Evolutionary conservation across 2,888 invertebrate species (phyloP).

Genomic region (Gymnocheta viridis): DNA sequence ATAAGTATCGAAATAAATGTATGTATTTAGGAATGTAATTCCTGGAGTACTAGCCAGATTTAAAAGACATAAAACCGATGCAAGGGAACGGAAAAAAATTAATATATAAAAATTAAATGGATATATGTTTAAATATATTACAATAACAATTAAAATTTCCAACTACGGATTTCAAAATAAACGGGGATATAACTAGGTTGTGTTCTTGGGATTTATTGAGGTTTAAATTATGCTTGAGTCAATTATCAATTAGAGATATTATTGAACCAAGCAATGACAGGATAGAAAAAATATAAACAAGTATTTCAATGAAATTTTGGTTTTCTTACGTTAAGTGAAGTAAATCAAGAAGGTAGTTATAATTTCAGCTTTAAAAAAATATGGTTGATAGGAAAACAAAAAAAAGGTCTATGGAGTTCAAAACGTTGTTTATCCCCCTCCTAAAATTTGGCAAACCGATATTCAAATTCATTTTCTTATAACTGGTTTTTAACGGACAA

Average conservation of each 20-base stretch:
- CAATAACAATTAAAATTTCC: background rate
- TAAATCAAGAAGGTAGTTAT: no score
- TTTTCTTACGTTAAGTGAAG: background rate
- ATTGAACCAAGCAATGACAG: no score
- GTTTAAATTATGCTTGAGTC: no score
- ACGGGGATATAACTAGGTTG: background rate
- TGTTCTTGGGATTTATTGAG: background rate
- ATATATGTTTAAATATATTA: background rate
- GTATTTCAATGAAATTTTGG: no score
- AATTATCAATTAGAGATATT: no score
- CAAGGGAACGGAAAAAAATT: background rate
- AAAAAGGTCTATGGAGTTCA: background rate
- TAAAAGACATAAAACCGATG: background rate
- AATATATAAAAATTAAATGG: background rate
- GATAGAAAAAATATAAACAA: no score
- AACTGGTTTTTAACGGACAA: no score
- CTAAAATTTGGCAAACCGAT: no score
- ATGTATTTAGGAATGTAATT: no score
- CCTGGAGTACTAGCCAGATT: background rate
- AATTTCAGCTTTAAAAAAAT: background rate
- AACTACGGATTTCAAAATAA: background rate
- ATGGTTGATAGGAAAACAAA: background rate
- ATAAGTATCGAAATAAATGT: background rate
- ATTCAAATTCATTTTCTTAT: no score
- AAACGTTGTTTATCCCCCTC: no score